Evolutionary conservation across 2,113 vertebrate genomes (phyloP).

Genomic region (Haplochromis burtoni): DNA sequence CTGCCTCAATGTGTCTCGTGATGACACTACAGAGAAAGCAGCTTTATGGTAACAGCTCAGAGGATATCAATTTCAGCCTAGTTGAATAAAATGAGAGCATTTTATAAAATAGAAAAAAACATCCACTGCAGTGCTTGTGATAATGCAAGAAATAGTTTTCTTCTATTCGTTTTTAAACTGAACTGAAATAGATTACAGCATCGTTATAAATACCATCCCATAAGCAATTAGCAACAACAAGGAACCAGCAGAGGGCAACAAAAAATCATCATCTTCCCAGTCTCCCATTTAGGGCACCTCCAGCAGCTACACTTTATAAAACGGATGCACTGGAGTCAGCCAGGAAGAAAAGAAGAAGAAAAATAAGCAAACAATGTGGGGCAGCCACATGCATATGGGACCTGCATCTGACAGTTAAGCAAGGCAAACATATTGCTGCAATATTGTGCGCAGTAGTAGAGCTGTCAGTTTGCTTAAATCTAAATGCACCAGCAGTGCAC

Average conservation of each 20-base stretch:
- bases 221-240: conserved; percentile 15
- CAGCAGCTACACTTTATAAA: conserved; percentile 3
- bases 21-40: neutral
- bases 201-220: neutral
- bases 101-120: neutral
- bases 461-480: conserved; percentile 7
- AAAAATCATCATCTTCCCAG: conserved; percentile 10
- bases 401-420: conserved; percentile 9
- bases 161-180: neutral
- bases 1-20: neutral
- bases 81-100: neutral
- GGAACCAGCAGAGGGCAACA: conserved; percentile 38
- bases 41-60: neutral
- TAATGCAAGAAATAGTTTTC: neutral
- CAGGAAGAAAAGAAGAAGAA: neutral
- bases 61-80: neutral
- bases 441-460: neutral
- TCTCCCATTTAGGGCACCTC: neutral
- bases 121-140: neutral
- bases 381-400: conserved; percentile 1
- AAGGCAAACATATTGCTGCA: conserved; percentile 12
- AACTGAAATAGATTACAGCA: neutral
- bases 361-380: neutral
- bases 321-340: neutral
- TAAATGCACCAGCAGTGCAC: neutral